Percentiles rank a stretch among this genome's conserved stretches.
Conservation (phyloP, 2,888 invertebrate species). For the Acheta domesticus region DNA sequence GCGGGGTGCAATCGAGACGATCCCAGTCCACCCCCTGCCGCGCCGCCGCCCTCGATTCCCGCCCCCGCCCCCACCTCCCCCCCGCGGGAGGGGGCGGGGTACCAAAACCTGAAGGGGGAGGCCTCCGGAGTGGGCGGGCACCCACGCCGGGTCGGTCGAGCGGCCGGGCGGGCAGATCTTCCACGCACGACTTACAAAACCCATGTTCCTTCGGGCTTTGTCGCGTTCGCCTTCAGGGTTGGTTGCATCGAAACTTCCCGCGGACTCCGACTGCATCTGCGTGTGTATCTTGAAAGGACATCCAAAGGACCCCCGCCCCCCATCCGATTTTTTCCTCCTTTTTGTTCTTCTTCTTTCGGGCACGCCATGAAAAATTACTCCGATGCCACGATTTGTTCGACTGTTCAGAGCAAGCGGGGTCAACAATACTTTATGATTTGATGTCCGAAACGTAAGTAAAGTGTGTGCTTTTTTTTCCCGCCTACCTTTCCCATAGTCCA, state of each 20-base stretch:
- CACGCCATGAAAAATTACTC: not conserved
- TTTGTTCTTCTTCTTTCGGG: not conserved
- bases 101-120: not conserved
- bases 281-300: too few relatives aligned
- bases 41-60: not conserved
- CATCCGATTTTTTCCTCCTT: too few relatives aligned
- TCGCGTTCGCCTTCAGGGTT: not conserved
- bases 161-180: not conserved
- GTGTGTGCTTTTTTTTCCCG: too few relatives aligned
- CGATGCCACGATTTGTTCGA: not conserved
- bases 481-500: not conserved
- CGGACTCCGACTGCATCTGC: not conserved
- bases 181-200: constrained; percentile 7
- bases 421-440: not conserved
- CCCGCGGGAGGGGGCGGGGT: not conserved
- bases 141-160: not conserved
- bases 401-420: not conserved
- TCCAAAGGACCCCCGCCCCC: too few relatives aligned
- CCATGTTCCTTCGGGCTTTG: not conserved
- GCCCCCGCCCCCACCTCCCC: not conserved
- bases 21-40: not conserved
- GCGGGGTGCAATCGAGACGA: constrained; percentile 1
- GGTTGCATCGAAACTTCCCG: not conserved
- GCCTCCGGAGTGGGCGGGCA: not conserved
- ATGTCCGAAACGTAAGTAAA: too few relatives aligned